Percentiles rank a stretch among this genome's conserved stretches.
Evolutionary conservation across 2,797 vertebrate genomes (phyloP).

Genomic region (Aeoliscus strigatus): DNA sequence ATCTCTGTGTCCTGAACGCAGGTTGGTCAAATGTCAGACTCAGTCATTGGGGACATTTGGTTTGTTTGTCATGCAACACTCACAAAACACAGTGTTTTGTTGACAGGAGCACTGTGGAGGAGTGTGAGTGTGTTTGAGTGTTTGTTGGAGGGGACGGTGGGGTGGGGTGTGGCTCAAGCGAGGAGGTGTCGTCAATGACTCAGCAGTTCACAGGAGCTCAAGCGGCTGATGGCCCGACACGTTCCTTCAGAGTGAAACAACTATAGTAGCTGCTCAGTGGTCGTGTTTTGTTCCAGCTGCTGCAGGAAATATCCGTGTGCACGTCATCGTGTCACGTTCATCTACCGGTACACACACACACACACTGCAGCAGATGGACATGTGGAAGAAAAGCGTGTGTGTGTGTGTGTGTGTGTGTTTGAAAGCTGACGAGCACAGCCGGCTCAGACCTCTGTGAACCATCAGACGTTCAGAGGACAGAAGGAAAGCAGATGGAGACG

Average conservation of each 20-base stretch:
- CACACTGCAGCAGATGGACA: constrained; percentile 47
- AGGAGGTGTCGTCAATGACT: too few relatives aligned
- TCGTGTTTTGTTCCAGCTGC: too few relatives aligned
- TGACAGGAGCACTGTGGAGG: neutral
- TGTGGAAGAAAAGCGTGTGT: constrained; percentile 25
- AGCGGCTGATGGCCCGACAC: too few relatives aligned
- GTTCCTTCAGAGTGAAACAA: too few relatives aligned
- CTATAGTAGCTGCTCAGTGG: too few relatives aligned
- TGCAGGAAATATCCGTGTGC: neutral
- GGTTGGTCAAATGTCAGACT: neutral
- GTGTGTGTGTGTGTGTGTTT: constrained; percentile 14
- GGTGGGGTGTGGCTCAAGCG: too few relatives aligned
- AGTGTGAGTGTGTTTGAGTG: too few relatives aligned
- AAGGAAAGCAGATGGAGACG: constrained; percentile 51
- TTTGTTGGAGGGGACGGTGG: too few relatives aligned
- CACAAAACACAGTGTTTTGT: too few relatives aligned
- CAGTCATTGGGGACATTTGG: constrained; percentile 1
- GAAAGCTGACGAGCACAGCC: constrained; percentile 19
- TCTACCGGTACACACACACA: constrained; percentile 30
- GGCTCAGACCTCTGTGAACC: constrained; percentile 35
- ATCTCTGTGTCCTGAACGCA: constrained; percentile 84
- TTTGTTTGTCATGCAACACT: neutral
- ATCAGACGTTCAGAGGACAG: constrained; percentile 34
- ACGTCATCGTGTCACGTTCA: constrained; percentile 1
- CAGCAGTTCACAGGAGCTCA: too few relatives aligned